Base-by-base conservation (phyloP, 2,797 vertebrate genomes). In the Argyrosomus regius region DNA sequence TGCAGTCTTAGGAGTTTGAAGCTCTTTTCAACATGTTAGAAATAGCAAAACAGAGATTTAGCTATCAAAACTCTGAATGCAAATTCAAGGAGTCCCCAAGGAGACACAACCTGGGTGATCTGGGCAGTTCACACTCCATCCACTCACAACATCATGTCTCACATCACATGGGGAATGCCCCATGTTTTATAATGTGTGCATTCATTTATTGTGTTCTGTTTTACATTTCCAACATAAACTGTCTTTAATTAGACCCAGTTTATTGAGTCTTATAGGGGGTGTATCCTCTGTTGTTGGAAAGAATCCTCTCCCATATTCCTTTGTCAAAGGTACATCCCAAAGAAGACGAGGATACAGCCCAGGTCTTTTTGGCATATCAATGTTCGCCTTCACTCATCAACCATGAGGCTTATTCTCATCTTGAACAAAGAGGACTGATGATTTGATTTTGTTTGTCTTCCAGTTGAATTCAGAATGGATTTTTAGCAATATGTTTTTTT, bases 221-320 rank as follows among this genome's bases (percentile, higher is more conserved):
- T 61, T 43, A 48, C 31, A 41, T 53, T 67, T 54, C n/a, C 35
- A 67, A 18, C 65, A 43, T 54, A 67, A 26, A 26, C 66, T 57
- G 8, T n/a, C 18, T 17, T 35, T 62, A 24, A 73, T 68, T 60
- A 69, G 16, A 50, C 54, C 48, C 17, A 63, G 63, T 63, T 41
- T 58, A 24, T 63, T 43, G 39, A 78, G 54, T 70, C 61, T 76
- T 6, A 11, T 57, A 45, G 48, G 66, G 2, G 2, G 12, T 76
- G 10, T 49, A 59, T 49, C 71, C 22, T 7, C 52, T 6, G 3
- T 22, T 70, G 8, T 54, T 58, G 18, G 16, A 56, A 41, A 83
- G 18, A 60, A 75, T 79, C 16, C 26, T 31, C 26, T 52, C n/a
- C 5, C 16, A 18, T 48, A 5, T 48, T 48, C 17, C 16, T 48